phyloP scores from a whole-genome alignment of 2,888 invertebrate species.

The Malachius bipustulatus region DNA sequence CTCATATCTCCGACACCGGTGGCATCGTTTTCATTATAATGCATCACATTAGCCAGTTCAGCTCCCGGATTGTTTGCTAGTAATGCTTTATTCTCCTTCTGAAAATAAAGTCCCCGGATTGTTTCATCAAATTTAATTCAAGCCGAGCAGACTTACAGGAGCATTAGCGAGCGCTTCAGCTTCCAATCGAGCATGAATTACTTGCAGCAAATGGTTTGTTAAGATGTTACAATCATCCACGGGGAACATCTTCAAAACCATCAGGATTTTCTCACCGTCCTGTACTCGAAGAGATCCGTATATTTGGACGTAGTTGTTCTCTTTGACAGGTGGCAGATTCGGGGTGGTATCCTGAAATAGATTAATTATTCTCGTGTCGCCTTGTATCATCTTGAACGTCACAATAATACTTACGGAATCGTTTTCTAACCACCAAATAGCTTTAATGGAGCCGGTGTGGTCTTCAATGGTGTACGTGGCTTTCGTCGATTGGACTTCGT shows the following conservation, averaged over 20 bases:
- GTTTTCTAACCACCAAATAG: slow-evolving; percentile 46
- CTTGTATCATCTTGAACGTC: too few species aligned
- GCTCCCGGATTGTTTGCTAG: slow-evolving; percentile 34
- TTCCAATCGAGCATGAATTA: slow-evolving; percentile 45
- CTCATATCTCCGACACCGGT: slow-evolving; percentile 14
- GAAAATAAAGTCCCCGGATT: too few species aligned
- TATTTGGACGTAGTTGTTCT: slow-evolving; percentile 39
- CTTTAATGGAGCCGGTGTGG: slow-evolving; percentile 47
- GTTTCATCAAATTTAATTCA: too few species aligned
- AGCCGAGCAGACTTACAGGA: too few species aligned
- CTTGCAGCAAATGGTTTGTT: slow-evolving; percentile 56
- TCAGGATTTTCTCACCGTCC: slow-evolving; percentile 48
- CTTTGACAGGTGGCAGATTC: slow-evolving; percentile 43
- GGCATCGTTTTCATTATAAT: slow-evolving; percentile 24
- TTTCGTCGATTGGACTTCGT: slow-evolving; percentile 51
- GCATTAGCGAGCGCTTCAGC: too few species aligned
- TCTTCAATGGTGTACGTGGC: slow-evolving; percentile 51
- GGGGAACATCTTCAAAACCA: slow-evolving; percentile 51
- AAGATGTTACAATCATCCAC: slow-evolving; percentile 53
- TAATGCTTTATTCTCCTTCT: too few species aligned
- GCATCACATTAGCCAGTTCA: slow-evolving; percentile 32
- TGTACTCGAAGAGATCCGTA: slow-evolving; percentile 54
- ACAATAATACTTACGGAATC: slow-evolving; percentile 38
- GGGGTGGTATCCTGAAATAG: slow-evolving; percentile 37
- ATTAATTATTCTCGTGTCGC: too few species aligned